phyloP scores from a whole-genome alignment of 2,797 vertebrate genomes.

The Apogon hyalosoma region DNA sequence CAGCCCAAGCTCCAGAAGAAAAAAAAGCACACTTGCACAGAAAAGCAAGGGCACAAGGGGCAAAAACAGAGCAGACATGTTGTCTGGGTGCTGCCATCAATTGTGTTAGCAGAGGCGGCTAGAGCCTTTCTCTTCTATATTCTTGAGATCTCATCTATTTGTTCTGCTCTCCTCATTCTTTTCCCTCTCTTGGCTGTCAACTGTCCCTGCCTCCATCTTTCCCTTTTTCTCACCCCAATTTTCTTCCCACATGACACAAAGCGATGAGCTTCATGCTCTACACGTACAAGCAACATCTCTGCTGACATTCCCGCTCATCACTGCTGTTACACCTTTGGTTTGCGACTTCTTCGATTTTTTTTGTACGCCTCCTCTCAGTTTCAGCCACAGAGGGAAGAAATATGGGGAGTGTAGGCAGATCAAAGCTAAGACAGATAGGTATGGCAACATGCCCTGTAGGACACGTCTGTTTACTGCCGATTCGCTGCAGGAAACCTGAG shows the following conservation, averaged over 20 bases:
- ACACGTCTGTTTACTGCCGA: constrained; percentile 44
- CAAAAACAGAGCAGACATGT: constrained; percentile 41
- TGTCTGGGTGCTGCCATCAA: constrained; percentile 45
- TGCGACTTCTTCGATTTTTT: constrained; percentile 64
- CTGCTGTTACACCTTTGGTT: constrained; percentile 64
- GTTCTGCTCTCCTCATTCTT: constrained; percentile 31
- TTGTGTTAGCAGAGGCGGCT: constrained; percentile 28
- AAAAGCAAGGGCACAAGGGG: constrained; percentile 33
- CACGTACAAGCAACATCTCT: constrained; percentile 39
- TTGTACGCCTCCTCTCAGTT: constrained; percentile 31
- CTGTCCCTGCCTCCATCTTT: constrained; percentile 16
- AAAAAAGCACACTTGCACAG: constrained; percentile 1
- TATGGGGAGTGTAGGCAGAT: constrained; percentile 49
- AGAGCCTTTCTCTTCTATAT: constrained; percentile 40
- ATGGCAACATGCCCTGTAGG: constrained; percentile 53
- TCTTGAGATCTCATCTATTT: constrained; percentile 56
- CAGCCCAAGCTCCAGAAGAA: constrained; percentile 32
- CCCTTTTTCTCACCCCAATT: constrained; percentile 33
- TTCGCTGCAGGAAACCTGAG: constrained; percentile 43
- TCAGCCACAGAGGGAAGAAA: constrained; percentile 33
- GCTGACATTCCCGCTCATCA: constrained; percentile 81
- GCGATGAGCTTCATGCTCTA: constrained; percentile 33
- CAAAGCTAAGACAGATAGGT: constrained; percentile 65
- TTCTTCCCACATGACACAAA: constrained; percentile 34
- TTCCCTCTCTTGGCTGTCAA: constrained; percentile 10